These are phyloP conservation scores for Neodon shergylaensis DNA, from an alignment of 2,113 vertebrate genomes.

Conservation along the genomic window DNA sequence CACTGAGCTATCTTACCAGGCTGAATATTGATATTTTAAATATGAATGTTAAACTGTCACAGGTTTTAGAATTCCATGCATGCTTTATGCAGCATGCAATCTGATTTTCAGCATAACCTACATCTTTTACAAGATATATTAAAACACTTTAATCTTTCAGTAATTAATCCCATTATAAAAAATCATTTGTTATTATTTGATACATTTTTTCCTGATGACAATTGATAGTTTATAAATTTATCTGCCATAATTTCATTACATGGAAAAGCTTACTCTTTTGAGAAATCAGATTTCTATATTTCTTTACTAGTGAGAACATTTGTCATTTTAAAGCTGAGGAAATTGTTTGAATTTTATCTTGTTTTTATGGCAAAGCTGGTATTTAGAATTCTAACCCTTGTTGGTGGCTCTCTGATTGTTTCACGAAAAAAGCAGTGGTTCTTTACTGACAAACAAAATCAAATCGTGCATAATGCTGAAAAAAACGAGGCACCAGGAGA, in stretches of 20 bases:
- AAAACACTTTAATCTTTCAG: neutral
- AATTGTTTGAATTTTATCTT: neutral
- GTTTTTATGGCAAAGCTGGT: conserved; percentile 17
- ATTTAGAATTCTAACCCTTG: neutral
- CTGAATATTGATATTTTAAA: neutral
- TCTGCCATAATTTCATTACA: neutral
- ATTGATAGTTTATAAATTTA: neutral
- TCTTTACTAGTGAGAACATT: neutral
- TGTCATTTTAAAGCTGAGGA: conserved; percentile 28
- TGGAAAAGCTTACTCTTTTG: neutral
- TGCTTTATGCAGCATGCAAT: neutral
- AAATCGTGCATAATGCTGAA: neutral
- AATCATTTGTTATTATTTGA: neutral
- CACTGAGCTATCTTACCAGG: neutral
- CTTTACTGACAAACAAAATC: neutral
- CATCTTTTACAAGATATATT: neutral
- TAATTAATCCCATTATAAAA: neutral
- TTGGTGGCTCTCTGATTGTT: conserved; percentile 4
- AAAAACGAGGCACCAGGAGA: neutral
- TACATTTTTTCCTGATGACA: conserved; percentile 5
- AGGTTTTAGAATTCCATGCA: neutral
- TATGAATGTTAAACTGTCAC: neutral
- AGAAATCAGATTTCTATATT: neutral
- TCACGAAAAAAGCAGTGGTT: conserved; percentile 15
- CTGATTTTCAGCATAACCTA: neutral